Evolutionary conservation across 2,888 invertebrate genomes (phyloP).

Genomic region (Drosophila eohydei): DNA sequence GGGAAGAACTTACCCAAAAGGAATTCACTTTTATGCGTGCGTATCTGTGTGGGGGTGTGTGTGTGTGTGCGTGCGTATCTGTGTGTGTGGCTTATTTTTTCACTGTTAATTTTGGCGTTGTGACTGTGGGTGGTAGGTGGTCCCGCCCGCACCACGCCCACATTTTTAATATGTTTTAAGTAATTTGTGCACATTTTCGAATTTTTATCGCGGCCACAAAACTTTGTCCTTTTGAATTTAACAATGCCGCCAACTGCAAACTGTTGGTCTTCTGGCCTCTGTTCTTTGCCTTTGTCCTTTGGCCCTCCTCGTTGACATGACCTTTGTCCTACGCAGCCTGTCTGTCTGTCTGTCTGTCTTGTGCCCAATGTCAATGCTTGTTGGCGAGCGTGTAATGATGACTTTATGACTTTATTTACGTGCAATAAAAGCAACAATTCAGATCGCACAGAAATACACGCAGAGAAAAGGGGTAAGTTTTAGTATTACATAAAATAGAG

Average conservation of each 20-base stretch:
- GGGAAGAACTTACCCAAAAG: conserved; percentile 21
- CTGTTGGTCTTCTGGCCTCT: conserved; percentile 33
- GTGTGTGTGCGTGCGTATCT: not conserved
- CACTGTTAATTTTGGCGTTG: conserved; percentile 59
- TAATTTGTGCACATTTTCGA: conserved; percentile 74
- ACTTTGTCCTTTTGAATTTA: conserved; percentile 65
- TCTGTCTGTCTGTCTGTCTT: not conserved
- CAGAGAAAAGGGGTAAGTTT: not conserved
- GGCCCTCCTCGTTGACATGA: not conserved
- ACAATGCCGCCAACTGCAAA: conserved; percentile 42
- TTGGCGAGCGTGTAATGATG: conserved; percentile 74
- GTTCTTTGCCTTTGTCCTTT: not conserved
- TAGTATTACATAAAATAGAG: too few species aligned
- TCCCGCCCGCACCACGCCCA: not conserved
- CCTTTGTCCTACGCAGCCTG: conserved; percentile 3
- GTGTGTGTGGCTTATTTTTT: conserved; percentile 29
- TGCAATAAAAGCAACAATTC: conserved; percentile 69
- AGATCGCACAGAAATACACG: conserved; percentile 19
- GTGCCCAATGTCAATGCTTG: conserved; percentile 39
- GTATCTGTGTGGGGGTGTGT: not conserved
- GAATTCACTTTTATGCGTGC: conserved; percentile 29
- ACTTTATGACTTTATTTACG: conserved; percentile 78
- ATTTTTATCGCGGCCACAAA: conserved; percentile 74
- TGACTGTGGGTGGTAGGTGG: not conserved
- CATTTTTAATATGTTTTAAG: conserved; percentile 72